These are phyloP conservation scores for Chionomys nivalis DNA, from an alignment of 2,113 vertebrate genomes.

Conservation along the genomic window DNA sequence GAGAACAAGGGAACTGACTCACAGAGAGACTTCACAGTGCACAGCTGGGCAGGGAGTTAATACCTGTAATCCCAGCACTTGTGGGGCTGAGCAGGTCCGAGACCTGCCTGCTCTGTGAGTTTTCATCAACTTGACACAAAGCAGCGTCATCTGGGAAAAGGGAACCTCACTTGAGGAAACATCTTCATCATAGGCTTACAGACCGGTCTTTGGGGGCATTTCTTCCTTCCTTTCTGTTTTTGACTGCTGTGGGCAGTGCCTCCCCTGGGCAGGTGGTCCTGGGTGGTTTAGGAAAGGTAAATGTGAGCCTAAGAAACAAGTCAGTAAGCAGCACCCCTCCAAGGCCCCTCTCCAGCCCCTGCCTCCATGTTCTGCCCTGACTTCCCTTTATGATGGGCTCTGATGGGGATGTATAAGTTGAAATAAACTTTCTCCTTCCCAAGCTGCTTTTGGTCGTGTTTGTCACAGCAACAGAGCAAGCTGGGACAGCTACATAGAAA, in stretches of 20 bases:
- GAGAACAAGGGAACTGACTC: neutral
- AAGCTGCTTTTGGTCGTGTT: neutral
- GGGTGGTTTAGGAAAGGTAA: too few relatives aligned
- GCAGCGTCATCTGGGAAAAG: too few relatives aligned
- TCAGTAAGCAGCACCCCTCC: neutral
- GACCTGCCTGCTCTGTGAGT: neutral
- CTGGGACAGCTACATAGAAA: neutral
- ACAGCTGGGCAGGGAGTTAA: neutral
- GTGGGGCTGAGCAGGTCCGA: neutral
- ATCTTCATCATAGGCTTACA: neutral
- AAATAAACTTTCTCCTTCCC: neutral
- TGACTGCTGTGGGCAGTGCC: neutral
- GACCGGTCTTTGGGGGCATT: neutral
- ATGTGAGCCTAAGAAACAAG: neutral
- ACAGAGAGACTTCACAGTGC: neutral
- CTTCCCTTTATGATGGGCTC: neutral
- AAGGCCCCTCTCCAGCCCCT: neutral
- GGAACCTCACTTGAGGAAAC: neutral
- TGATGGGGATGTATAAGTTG: neutral
- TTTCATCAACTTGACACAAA: neutral
- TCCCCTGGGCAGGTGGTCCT: neutral
- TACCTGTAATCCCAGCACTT: neutral
- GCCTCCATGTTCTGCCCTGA: neutral
- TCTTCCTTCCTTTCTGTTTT: neutral
- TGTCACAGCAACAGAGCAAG: neutral